These are phyloP conservation scores for Bombyx mori DNA, from an alignment of 1,140 invertebrate genomes.

Conservation along the genomic window DNA sequence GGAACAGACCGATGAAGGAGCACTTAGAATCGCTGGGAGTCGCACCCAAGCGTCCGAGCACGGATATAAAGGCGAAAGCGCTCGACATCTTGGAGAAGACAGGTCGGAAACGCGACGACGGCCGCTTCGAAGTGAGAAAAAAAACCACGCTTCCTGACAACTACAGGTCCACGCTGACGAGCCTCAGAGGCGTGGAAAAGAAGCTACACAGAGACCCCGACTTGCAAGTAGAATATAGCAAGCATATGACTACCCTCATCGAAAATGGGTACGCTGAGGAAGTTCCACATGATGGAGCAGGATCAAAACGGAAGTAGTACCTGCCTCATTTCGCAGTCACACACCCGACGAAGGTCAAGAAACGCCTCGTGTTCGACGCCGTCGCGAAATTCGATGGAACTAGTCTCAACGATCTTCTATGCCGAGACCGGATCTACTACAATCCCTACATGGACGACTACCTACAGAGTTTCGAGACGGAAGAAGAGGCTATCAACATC, in stretches of 20 bases:
- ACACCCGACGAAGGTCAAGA: constrained; percentile 25
- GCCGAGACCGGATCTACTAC: constrained; percentile 27
- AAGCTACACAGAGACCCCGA: constrained; percentile 5
- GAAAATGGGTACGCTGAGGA: constrained; percentile 10
- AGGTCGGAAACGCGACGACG: constrained; percentile 1
- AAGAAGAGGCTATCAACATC: background rate
- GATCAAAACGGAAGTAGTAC: constrained; percentile 18
- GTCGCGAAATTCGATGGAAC: constrained; percentile 20
- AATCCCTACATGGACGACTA: constrained; percentile 37
- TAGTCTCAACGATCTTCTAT: constrained; percentile 25
- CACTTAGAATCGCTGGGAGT: background rate
- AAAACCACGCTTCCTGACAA: constrained; percentile 11
- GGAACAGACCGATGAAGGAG: background rate
- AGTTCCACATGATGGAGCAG: background rate
- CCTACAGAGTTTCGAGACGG: constrained; percentile 6
- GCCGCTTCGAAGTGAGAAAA: constrained; percentile 15
- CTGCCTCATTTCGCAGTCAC: constrained; percentile 34
- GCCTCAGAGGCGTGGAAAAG: constrained; percentile 2
- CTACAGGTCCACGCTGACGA: constrained; percentile 7
- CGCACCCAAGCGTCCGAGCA: background rate
- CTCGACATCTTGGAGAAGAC: background rate
- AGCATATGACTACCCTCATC: constrained; percentile 3
- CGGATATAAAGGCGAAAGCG: background rate
- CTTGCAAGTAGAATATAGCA: constrained; percentile 7
- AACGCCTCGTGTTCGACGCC: constrained; percentile 28